A percentile compares a stretch with the other conserved stretches of the same genome.
Conservation (phyloP, 2,797 vertebrate genomes). For the Syngnathus rostellatus region DNA sequence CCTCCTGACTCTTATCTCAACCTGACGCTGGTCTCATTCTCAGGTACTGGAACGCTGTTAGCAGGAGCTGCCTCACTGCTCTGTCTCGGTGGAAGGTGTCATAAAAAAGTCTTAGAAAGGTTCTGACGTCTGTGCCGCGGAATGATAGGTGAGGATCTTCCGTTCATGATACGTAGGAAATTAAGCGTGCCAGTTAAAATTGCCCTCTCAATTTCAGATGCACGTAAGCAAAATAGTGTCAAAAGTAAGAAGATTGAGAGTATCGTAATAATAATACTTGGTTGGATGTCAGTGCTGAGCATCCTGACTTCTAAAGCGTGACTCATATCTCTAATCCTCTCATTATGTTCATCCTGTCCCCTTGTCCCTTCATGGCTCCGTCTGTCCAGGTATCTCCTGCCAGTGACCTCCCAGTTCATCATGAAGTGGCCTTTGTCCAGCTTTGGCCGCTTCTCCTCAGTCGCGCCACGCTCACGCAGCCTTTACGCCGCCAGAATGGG, state of each 20-base stretch:
- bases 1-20: constrained; percentile 53
- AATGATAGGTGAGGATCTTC: constrained; percentile 65
- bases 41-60: constrained; percentile 71
- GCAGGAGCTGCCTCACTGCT: constrained; percentile 70
- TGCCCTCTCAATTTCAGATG: background rate
- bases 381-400: constrained; percentile 89
- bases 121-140: constrained; percentile 60
- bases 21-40: constrained; percentile 67
- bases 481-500: constrained; percentile 82
- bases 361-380: constrained; percentile 59
- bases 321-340: constrained; percentile 69
- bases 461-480: constrained; percentile 76
- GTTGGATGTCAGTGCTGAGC: constrained; percentile 42
- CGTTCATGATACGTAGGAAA: constrained; percentile 52
- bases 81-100: constrained; percentile 72
- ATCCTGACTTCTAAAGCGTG: constrained; percentile 59
- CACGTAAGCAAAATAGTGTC: background rate
- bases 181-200: constrained; percentile 12
- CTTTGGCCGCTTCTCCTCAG: constrained; percentile 75
- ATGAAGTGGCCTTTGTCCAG: constrained; percentile 84
- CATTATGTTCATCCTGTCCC: constrained; percentile 61
- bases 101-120: constrained; percentile 65
- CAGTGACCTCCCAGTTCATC: constrained; percentile 90
- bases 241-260: background rate
- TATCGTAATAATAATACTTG: constrained; percentile 4